Evolutionary conservation across 2,797 vertebrate species (phyloP), one percentile per base, ranked within the genome.

Genomic region (Podarcis lilfordi): DNA sequence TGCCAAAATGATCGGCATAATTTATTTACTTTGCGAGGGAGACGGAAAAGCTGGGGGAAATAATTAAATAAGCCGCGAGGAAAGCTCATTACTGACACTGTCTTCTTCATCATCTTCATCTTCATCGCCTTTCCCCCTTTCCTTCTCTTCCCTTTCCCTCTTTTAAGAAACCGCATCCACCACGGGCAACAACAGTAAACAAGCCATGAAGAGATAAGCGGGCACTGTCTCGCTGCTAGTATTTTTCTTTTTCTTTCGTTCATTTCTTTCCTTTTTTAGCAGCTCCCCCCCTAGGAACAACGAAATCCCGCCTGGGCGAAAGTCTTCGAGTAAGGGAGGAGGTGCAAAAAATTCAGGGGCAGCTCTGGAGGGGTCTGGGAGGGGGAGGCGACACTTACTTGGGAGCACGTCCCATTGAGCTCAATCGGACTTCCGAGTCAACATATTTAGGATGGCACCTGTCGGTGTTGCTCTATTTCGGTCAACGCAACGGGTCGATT

Each of bases 1-100:
- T 99, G 99, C 98, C 99, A 99, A 99, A 99, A 99, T 98, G 98
- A 99, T 99, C 97, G 98, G 98, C 98, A 98, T 99, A 99, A 99
- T 99, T 99, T 99, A 99, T 99, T 99, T 99, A 99, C 98, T 98
- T 98, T 98, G 98, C 97, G 98, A 99, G 98, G 37, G 98, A 99
- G 98, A 99, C 98, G 98, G 98, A 99, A 50, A 99, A 99, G 98
- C 98, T 98, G 98, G 97, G 50, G 97, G 97, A 98, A 99, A 99
- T 99, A 99, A 99, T 99, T 99, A 98, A 98, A 99, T 99, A 99
- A 99, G 96, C 98, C 98, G 98, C 98, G 98, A 98, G 98, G 97
- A 85, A 98, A 98, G 98, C 98, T 99, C 98, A 98, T 99, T 99
- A 99, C 98, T 98, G 98, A 97, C 98, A 98, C 97, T 95, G 97